Base-by-base conservation (phyloP, 2,113 vertebrate species). In the Nansenia antarctica region DNA sequence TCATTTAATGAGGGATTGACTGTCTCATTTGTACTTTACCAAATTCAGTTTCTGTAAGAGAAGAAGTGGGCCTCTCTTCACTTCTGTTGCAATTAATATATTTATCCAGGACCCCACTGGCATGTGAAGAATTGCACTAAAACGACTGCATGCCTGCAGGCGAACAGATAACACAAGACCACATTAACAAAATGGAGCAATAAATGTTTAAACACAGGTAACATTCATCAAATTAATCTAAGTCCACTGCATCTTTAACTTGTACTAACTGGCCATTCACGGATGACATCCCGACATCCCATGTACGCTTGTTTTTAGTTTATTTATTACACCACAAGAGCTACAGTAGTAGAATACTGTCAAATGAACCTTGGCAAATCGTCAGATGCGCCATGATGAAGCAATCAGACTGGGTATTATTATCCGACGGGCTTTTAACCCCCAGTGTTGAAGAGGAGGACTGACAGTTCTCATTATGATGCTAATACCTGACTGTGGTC, bases 131-230 rank as follows among this genome's bases (percentile, higher is more conserved):
- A 73, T 61, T 64, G 75, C 74, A 75, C 82, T 84, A 63, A 80
- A 67, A 62, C 58, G 69, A 62, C 58, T 26, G 52, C 59, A 67
- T 69, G 78, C 70, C 86, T 90, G 82, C 63, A n/a, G 84, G 78
- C 53, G 70, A 72, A 81, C 12, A 27, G 85, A 90, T 88, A 88
- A 82, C 72, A 52, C 34, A 68, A 73, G 79, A 86, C 87, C 79
- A n/a, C n/a, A 79, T 90, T 82, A 87, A 82, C 82, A 65, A 80
- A 78, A 82, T 68, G 59, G 52, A 62, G 67, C 72, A 32, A 67
- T 24, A 69, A 79, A 79, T 80, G 82, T 84, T 82, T 73, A 70
- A 63, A 47, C 18, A 7, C 26, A 64, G 63, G 69, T 71, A 67
- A 26, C 70, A 76, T 85, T 72, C n/a, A n/a, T 76, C 24, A 57